Percentiles rank a stretch among this genome's conserved stretches.
phyloP scores from a whole-genome alignment of 2,797 vertebrate species.

The Jordanella pulchra region DNA sequence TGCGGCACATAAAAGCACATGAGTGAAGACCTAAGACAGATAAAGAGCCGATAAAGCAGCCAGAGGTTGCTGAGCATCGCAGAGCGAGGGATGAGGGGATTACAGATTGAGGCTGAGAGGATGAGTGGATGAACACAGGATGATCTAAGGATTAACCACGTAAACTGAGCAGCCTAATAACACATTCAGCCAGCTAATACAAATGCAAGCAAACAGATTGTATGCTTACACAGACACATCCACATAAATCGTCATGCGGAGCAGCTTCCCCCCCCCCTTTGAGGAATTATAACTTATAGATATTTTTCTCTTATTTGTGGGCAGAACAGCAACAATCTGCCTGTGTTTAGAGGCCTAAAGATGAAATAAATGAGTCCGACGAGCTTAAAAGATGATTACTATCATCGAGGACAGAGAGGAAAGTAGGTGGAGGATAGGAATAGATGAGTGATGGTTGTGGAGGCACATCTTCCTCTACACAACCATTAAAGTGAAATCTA shows the following conservation, averaged over 20 bases:
- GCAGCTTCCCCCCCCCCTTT: too few relatives aligned
- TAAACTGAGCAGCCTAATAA: conserved; percentile 77
- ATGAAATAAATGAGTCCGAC: conserved; percentile 19
- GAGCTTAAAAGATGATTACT: conserved; percentile 31
- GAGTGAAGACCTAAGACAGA: conserved; percentile 46
- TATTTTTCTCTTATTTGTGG: conserved; percentile 16
- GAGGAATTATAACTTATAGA: background rate
- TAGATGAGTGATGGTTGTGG: conserved; percentile 43
- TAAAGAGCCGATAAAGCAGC: conserved; percentile 63
- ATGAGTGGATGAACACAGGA: conserved; percentile 76
- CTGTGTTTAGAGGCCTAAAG: conserved; percentile 18
- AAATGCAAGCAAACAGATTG: conserved; percentile 63
- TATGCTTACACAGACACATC: conserved; percentile 9
- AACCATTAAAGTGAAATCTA: conserved; percentile 62
- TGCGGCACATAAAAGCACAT: conserved; percentile 39
- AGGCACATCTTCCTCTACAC: conserved; percentile 56
- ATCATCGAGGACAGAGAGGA: conserved; percentile 25
- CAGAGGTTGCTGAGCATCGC: conserved; percentile 57
- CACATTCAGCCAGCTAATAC: conserved; percentile 68
- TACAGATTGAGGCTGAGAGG: conserved; percentile 71
- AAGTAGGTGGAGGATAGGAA: conserved; percentile 40
- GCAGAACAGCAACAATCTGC: conserved; percentile 19
- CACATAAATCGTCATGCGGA: conserved; percentile 11
- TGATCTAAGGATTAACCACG: conserved; percentile 81
- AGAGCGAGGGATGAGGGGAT: conserved; percentile 74